Conservation (phyloP, 2,888 invertebrate genomes). For the Steinernema carpocapsae region DNA sequence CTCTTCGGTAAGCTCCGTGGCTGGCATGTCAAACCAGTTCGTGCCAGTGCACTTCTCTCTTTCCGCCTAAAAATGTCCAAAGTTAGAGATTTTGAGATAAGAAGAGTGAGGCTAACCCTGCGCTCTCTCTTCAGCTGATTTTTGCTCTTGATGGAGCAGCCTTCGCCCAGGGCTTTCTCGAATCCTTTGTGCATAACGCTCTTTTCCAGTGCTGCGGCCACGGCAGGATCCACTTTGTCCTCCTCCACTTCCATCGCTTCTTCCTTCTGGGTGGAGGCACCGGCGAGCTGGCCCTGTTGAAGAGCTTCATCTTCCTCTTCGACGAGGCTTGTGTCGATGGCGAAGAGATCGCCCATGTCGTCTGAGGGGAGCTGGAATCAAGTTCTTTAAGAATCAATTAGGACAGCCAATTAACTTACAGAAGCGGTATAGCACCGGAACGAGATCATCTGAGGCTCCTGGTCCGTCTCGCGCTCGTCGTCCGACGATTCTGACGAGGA, state of each 20-base stretch:
- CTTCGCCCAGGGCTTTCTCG: constrained; percentile 47
- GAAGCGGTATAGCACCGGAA: no score
- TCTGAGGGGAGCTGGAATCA: no score
- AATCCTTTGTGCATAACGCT: constrained; percentile 48
- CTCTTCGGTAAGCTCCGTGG: constrained; percentile 84
- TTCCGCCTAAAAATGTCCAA: constrained; percentile 74
- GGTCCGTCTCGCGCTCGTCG: no score
- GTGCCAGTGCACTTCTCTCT: constrained; percentile 82
- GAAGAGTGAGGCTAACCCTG: constrained; percentile 41
- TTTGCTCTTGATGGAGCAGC: constrained; percentile 43
- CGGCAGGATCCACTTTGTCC: constrained; percentile 1
- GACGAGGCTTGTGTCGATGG: no score
- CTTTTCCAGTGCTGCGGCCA: constrained; percentile 41
- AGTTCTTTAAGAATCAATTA: no score
- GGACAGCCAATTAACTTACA: no score
- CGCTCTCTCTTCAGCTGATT: constrained; percentile 43
- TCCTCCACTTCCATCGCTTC: neutral
- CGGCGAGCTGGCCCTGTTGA: no score
- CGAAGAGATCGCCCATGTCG: no score
- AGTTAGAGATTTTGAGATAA: neutral
- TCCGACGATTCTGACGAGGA: no score
- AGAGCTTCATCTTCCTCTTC: no score
- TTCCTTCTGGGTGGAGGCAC: neutral
- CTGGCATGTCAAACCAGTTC: constrained; percentile 87
- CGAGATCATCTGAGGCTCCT: no score